phyloP scores from a whole-genome alignment of 2,113 vertebrate genomes.

The Elgaria multicarinata region DNA sequence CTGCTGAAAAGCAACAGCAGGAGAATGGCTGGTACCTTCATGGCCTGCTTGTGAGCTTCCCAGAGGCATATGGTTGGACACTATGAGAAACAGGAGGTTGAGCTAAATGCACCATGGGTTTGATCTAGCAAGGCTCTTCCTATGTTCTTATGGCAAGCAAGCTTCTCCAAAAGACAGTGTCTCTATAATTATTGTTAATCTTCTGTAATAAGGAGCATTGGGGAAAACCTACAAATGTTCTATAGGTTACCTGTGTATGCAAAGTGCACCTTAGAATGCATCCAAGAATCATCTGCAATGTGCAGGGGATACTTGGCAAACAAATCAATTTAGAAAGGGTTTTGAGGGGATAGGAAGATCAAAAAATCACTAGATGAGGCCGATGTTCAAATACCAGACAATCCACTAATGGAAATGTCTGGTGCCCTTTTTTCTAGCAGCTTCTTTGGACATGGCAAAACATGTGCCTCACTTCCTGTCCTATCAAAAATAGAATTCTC shows the following conservation, averaged over 20 bases:
- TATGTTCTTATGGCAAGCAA: neutral
- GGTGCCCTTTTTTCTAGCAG: neutral
- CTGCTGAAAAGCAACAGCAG: neutral
- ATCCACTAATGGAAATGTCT: too few species aligned
- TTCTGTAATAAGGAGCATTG: neutral
- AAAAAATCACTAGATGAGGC: neutral
- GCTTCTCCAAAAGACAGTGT: neutral
- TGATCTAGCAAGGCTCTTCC: neutral
- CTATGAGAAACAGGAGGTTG: neutral
- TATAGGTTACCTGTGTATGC: neutral
- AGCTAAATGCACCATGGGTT: neutral
- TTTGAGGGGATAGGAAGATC: neutral
- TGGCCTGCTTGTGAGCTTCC: neutral
- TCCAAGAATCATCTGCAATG: neutral
- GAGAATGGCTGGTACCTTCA: neutral
- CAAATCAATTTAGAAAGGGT: neutral
- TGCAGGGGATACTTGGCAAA: neutral
- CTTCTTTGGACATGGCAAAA: neutral
- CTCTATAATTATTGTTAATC: neutral
- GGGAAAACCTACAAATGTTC: neutral
- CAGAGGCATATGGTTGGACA: neutral
- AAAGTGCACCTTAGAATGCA: neutral
- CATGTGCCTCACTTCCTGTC: neutral
- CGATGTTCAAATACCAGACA: neutral
- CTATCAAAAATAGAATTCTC: neutral